Evolutionary conservation across 2,888 invertebrate genomes (phyloP).

Genomic region (Acanthosoma haemorrhoidale): DNA sequence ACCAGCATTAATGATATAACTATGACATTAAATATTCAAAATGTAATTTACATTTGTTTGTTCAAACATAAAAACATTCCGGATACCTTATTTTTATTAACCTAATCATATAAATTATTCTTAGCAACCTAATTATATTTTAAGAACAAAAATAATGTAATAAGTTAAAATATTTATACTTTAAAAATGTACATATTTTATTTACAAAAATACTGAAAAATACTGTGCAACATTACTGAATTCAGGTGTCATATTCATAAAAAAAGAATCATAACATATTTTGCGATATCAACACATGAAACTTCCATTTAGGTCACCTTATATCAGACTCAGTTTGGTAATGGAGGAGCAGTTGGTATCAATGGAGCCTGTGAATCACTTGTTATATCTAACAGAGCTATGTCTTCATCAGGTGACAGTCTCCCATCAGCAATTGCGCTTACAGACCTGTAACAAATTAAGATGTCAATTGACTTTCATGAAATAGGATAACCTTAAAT

Average conservation of each 20-base stretch:
- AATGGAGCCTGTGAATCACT: conserved; percentile 34
- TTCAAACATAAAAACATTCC: not conserved
- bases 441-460: conserved; percentile 10
- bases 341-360: conserved; percentile 21
- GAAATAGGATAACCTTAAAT: no score
- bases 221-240: not conserved
- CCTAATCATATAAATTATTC: not conserved
- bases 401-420: conserved; percentile 33
- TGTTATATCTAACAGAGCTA: conserved; percentile 36
- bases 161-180: not conserved
- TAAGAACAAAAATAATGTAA: not conserved
- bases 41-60: not conserved
- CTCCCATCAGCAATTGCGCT: conserved; percentile 23
- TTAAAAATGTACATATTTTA: not conserved
- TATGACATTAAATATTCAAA: no score
- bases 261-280: no score
- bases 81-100: not conserved
- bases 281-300: no score
- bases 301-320: not conserved
- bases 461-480: no score
- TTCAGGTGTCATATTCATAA: no score
- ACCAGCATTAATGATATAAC: no score
- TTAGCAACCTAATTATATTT: not conserved
- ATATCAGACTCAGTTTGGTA: not conserved
- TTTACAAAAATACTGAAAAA: not conserved